Base-by-base conservation (phyloP, 1,140 invertebrate genomes). In the Popillia japonica region DNA sequence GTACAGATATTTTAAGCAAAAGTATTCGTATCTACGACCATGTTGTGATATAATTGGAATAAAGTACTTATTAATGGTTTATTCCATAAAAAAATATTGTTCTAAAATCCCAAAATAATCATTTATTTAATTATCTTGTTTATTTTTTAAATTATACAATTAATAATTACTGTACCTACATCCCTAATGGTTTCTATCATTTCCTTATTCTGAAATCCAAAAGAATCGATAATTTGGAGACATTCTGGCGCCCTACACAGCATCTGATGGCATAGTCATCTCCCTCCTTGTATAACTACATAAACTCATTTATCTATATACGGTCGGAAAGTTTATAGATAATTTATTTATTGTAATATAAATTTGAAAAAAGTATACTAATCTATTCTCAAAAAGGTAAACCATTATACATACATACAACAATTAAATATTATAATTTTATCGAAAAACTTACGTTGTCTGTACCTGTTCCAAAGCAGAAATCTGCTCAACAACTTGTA, bases 151-250 rank as follows among this genome's bases (percentile, higher is more conserved):
- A 44, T 3, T 55, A 34, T 34, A 2, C 1, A 1, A 34, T 34
- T 34, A 34, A 34, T 34, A 34, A 34, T 34, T 34, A 4, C 27
- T 1, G 27, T 4, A 1, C 27, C 1, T 34, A 4, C 27, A 34
- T 34, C 22, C n/a, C n/a, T n/a, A n/a, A 68, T 27, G 10, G 22
- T 68, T 8, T 34, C 22, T 1, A 10, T 4, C 61, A 68, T 22
- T 68, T 68, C 22, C 11, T 68, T 74, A 74, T 40, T 40, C 72
- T 44, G 41, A 74, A 41, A 42, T 74, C 41, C 6, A 74, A 34
- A 74, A 74, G 72, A 74, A 74, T 74, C 72, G 72, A 74, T 74
- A 74, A 41, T 41, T 44, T 20, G 40, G n/a, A 74, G 72, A 74
- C 72, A 40, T 23, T 41, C 17, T 41, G 72, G 72, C 72, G 72